Base-by-base conservation (phyloP, 2,797 vertebrate species). In the Syngnathus acus region DNA sequence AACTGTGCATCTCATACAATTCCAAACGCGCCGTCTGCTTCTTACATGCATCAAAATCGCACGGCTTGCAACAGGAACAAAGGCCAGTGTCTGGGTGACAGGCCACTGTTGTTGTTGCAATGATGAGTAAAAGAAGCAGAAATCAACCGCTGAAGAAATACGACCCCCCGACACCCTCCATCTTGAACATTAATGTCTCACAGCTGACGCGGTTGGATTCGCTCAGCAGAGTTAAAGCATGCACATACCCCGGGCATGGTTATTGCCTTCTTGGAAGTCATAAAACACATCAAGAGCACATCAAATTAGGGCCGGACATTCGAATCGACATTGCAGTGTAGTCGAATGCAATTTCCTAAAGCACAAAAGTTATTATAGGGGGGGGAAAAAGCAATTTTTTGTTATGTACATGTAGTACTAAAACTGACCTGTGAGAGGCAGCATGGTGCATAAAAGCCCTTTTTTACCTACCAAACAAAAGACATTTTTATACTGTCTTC, bases 11-110 rank as follows among this genome's bases (percentile, higher is more conserved):
- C 67, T 37, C 10, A 51, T 62, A 51, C 23, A 10, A 19, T 1
- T 59, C 8, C 13, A 67, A 65, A 40, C 6, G 40, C n/a, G 60
- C n/a, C 13, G 38, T 39, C 1, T 67, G 0, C 8, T 75, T 67
- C 39, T 13, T 13, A 38, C 13, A 21, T 57, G 21, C 40, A 62
- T 43, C 42, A 45, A 43, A 57, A 14, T 57, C 26, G 16, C 26
- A 57, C 8, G 6, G 26, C 14, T 57, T 16, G 16, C 13, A 57
- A 37, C 14, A 9, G 14, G 8, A 57, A 45, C 39, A 5, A 45
- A 45, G 40, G 11, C 13, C 38, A 13, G 10, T 21, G 19, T 42
- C 21, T 38, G 11, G 5, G 40, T 45, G 16, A 38, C 32, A 64
- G 62, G 19, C 32, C 47, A 26, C 6, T 23, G 43, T 38, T 64